phyloP scores from a whole-genome alignment of 2,888 invertebrate species.

The Andrena haemorrhoa region DNA sequence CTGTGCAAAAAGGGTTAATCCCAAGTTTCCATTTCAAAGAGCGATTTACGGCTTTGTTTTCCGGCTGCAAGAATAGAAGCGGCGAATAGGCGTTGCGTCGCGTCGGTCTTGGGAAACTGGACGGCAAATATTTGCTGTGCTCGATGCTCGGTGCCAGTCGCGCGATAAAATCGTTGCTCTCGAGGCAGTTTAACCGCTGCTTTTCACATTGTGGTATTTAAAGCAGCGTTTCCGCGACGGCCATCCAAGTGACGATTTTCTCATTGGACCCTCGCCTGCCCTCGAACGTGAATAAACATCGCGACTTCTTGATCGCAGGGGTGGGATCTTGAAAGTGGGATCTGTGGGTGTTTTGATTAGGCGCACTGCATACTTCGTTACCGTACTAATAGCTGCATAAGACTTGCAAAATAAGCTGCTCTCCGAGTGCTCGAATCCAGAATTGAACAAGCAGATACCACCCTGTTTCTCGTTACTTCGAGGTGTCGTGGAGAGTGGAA shows the following conservation, averaged over 20 bases:
- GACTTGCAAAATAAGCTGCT: not conserved
- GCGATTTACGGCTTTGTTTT: constrained; percentile 33
- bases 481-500: constrained; percentile 3
- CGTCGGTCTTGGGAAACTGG: constrained; percentile 24
- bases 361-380: not conserved
- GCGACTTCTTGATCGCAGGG: not conserved
- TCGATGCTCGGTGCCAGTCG: constrained; percentile 35
- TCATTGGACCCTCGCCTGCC: not conserved
- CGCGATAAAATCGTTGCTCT: constrained; percentile 47
- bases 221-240: constrained; percentile 12
- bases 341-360: not conserved
- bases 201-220: constrained; percentile 42
- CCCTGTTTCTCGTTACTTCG: not conserved
- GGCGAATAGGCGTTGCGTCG: not conserved
- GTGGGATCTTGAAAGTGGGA: not conserved
- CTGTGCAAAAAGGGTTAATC: too few relatives aligned
- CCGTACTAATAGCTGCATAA: not conserved
- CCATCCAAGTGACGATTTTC: constrained; percentile 21
- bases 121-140: constrained; percentile 53
- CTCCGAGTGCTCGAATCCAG: not conserved
- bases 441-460: not conserved
- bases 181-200: constrained; percentile 13
- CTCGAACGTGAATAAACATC: not conserved
- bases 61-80: not conserved
- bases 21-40: too few relatives aligned